These are phyloP conservation scores for Etheostoma perlongum DNA, from an alignment of 2,797 vertebrate genomes.

Conservation along the genomic window DNA sequence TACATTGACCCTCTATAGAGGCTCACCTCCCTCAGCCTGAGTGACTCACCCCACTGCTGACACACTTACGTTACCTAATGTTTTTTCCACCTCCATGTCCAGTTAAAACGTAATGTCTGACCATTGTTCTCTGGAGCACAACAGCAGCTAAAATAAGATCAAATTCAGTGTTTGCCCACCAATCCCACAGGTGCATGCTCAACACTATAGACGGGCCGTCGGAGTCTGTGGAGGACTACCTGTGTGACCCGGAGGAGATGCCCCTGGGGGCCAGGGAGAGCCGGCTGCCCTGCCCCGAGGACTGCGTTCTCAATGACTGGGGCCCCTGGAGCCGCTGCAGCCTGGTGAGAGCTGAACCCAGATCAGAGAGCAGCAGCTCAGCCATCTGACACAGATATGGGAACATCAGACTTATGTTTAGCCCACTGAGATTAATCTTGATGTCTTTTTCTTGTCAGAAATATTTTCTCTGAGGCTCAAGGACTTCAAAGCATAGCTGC, in stretches of 20 bases:
- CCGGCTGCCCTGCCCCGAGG: conserved; percentile 93
- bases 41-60: not conserved
- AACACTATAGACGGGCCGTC: conserved; percentile 96
- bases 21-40: not conserved
- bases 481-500: conserved; percentile 45
- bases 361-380: conserved; percentile 28
- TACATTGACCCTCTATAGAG: not conserved
- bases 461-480: conserved; percentile 43
- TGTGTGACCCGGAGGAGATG: conserved; percentile 98
- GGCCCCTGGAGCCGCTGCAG: conserved; percentile 91
- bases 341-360: conserved; percentile 87
- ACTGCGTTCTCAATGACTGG: conserved; percentile 97
- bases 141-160: conserved; percentile 21
- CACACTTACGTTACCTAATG: not conserved
- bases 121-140: conserved; percentile 3
- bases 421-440: conserved; percentile 58
- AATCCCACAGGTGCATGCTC: conserved; percentile 91
- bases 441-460: conserved; percentile 56
- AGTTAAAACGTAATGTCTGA: conserved; percentile 5
- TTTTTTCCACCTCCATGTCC: conserved; percentile 6
- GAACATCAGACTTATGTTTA: conserved; percentile 29
- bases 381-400: conserved; percentile 37
- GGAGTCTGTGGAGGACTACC: conserved; percentile 94
- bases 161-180: conserved; percentile 11
- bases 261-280: conserved; percentile 93